Evolutionary conservation across 2,113 vertebrate genomes (phyloP).

Genomic region (Rhizomys pruinosus): DNA sequence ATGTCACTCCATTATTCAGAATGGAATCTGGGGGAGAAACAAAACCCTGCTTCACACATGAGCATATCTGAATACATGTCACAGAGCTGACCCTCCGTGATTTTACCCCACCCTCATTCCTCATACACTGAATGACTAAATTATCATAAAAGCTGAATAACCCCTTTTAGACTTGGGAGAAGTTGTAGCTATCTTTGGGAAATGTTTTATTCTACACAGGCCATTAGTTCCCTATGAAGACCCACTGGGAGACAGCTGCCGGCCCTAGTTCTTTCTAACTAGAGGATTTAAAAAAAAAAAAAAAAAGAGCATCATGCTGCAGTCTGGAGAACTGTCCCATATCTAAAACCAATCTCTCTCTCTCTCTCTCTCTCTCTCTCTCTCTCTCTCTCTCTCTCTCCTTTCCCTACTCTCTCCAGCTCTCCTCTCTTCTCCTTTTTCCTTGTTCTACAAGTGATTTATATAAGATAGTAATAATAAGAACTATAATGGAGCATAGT

Average conservation of each 20-base stretch:
- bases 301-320: constrained; percentile 74
- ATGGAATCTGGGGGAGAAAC: constrained; percentile 68
- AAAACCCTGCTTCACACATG: constrained; percentile 72
- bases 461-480: constrained; percentile 13
- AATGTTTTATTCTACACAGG: constrained; percentile 85
- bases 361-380: too few relatives aligned
- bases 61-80: constrained; percentile 73
- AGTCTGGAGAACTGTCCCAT: constrained; percentile 64
- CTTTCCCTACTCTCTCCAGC: too few relatives aligned
- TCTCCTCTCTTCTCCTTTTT: too few relatives aligned
- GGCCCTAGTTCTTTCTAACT: constrained; percentile 77
- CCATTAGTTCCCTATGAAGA: constrained; percentile 86
- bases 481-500: constrained; percentile 44
- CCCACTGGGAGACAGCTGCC: constrained; percentile 78
- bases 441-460: constrained; percentile 53
- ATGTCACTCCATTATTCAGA: constrained; percentile 75
- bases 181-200: constrained; percentile 85
- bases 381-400: rapidly evolving
- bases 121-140: constrained; percentile 83
- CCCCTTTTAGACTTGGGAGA: constrained; percentile 84
- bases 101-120: constrained; percentile 84
- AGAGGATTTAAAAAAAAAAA: constrained; percentile 72
- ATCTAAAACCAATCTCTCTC: background rate
- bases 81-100: constrained; percentile 78
- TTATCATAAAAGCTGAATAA: constrained; percentile 84